Base-by-base conservation (phyloP, 2,797 vertebrate genomes). In the Aphelocoma californica region DNA sequence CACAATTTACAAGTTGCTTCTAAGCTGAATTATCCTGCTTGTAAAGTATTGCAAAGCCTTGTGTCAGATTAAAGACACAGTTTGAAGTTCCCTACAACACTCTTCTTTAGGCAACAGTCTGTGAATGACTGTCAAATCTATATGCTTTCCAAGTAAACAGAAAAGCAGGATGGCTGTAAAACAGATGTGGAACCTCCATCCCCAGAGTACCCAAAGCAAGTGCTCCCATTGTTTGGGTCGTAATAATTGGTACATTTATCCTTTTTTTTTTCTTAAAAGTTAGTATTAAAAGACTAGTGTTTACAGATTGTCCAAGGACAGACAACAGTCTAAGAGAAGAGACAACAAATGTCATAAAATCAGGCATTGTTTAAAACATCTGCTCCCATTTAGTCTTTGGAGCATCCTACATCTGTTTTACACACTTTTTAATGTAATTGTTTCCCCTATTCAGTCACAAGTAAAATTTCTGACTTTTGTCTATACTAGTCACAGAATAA, bases 331-430 rank as follows among this genome's bases (percentile, higher is more conserved):
- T 81, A 85, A 94, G 47, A 73, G 74, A 78, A 77, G 57, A 67
- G 32, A 79, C 77, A 95, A 93, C 51, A 95, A 84, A 70, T 83
- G 38, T 75, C 74, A 53, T 44, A 54, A 65, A 90, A 91, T 70
- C 48, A 86, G 60, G 44, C 40, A 94, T 93, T 91, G 73, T 94
- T 87, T 84, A 77, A 70, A 64, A 88, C 64, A 88, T 86, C 57
- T 94, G 93, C 5, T 93, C 14, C 38, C 15, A 19, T 65, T 95
- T 95, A 95, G 25, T 32, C 4, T 85, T 87, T 85, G 64, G 78
- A 74, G 38, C 57, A 81, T 36, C 29, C 75, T 67, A 65, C 85
- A 78, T 91, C 12, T 86, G 51, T 74, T 93, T 73, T 74, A 60
- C 64, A 90, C 28, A 20, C 4, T 90, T 53, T 50, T 60, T 2